phyloP scores from a whole-genome alignment of 30 jellyfish, hydroid and myxozoan genomes.

The Nemopilema nomurai region DNA sequence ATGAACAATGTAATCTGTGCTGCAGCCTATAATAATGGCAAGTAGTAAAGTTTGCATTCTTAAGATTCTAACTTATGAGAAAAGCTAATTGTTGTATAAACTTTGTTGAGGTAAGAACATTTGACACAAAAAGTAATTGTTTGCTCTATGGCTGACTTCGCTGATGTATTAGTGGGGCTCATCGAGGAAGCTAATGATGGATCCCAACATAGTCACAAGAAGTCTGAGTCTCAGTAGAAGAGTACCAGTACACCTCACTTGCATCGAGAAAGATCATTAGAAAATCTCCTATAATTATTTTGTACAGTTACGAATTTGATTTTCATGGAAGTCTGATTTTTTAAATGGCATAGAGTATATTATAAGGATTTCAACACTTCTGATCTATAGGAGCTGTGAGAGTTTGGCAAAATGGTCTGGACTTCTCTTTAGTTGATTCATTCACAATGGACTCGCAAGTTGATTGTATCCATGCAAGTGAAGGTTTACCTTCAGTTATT shows the following conservation, averaged over 20 bases:
- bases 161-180: too few species aligned
- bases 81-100: too few species aligned
- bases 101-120: too few species aligned
- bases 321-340: too few species aligned
- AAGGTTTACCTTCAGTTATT: constrained; percentile 19
- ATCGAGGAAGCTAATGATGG: too few species aligned
- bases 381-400: constrained; percentile 24
- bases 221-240: too few species aligned
- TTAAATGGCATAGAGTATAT: neutral
- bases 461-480: neutral
- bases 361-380: neutral
- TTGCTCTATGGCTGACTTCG: neutral
- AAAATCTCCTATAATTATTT: neutral
- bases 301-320: neutral
- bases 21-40: constrained; percentile 70
- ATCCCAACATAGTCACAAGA: too few species aligned
- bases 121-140: neutral
- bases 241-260: too few species aligned
- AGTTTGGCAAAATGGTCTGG: constrained; percentile 52
- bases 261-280: neutral
- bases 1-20: constrained; percentile 41
- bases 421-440: constrained; percentile 27
- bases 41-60: neutral
- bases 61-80: neutral
- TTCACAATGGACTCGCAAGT: constrained; percentile 7